Evolutionary conservation across 2,888 invertebrate genomes (phyloP), one percentile per base, ranked within the genome.

Genomic region (Arge pagana): DNA sequence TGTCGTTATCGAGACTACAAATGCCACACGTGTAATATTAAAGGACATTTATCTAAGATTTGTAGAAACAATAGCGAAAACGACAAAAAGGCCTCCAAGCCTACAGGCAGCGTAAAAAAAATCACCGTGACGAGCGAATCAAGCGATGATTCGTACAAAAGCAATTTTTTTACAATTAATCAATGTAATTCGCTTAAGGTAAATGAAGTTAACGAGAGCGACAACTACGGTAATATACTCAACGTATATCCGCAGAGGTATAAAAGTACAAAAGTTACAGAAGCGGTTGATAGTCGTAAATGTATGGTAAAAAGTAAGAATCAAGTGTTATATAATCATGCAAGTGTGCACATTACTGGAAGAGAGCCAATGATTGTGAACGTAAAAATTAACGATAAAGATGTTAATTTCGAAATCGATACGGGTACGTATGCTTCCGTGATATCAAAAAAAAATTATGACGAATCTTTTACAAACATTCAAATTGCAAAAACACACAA

Each of bases 321-420:
- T 36, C n/a, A 15, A 35, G 16, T 35, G 24, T 24, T 21, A 41
- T 3, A 45, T 45, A n/a, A n/a, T n/a, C n/a, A n/a, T n/a, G n/a
- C n/a, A n/a, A n/a, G n/a, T n/a, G n/a, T n/a, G n/a, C 10, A 10
- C 8, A 43, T 2, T 28, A 23, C 10, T 13, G 16, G 16, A 11
- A 16, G 15, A 7, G 35, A 35, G 8, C 36, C 16, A 10, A 36
- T 36, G 36, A 19, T 36, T 7, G 18, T 13, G 5, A 16, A 36
- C 4, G n/a, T 36, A 7, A n/a, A 36, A 36, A 19, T 36, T 3
- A 18, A 36, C n/a, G 6, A 15, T 36, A n/a, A 6, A 4, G 3
- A n/a, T 6, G 7, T 36, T 11, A n/a, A 30, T 11, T 48, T 50
- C 41, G 48, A 57, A 36, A 15, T 52, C 4, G 52, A 52, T 48